Conservation (phyloP, 1,140 invertebrate species). For the Heliconius himera region DNA sequence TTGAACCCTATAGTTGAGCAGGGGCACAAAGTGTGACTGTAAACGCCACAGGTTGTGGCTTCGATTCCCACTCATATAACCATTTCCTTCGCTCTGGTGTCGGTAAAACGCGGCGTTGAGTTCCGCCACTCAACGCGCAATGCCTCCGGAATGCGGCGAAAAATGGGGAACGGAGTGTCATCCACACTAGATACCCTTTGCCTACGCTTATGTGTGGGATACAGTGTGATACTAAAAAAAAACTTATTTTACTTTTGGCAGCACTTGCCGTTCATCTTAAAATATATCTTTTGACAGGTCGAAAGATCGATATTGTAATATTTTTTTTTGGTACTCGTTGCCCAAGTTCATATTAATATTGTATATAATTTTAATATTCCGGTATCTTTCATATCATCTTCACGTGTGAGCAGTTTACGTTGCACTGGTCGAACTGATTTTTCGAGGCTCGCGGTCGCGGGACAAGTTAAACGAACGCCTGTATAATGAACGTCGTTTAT, state of each 20-base stretch:
- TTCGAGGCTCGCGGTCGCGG: not conserved
- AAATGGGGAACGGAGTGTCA: not conserved
- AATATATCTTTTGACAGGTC: conserved; percentile 5
- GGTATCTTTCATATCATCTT: conserved; percentile 14
- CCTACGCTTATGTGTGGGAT: no score
- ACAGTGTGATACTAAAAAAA: not conserved
- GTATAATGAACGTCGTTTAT: not conserved
- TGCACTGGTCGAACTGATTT: conserved; percentile 14
- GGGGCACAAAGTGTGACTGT: no score
- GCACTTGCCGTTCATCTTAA: not conserved
- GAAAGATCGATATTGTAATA: conserved; percentile 13
- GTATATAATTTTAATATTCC: not conserved
- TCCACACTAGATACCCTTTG: not conserved
- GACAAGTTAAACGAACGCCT: not conserved
- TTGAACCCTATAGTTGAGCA: no score
- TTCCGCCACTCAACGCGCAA: no score
- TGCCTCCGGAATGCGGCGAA: no score
- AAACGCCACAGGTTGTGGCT: not conserved
- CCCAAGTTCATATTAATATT: no score
- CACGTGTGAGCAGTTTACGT: conserved; percentile 14
- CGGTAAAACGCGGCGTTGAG: no score
- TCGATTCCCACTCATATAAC: not conserved
- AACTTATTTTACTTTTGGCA: not conserved
- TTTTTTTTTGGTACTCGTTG: not conserved
- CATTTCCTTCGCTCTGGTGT: not conserved